These are phyloP conservation scores for Apaloderma vittatum DNA, from an alignment of 2,113 vertebrate species.

Conservation along the genomic window DNA sequence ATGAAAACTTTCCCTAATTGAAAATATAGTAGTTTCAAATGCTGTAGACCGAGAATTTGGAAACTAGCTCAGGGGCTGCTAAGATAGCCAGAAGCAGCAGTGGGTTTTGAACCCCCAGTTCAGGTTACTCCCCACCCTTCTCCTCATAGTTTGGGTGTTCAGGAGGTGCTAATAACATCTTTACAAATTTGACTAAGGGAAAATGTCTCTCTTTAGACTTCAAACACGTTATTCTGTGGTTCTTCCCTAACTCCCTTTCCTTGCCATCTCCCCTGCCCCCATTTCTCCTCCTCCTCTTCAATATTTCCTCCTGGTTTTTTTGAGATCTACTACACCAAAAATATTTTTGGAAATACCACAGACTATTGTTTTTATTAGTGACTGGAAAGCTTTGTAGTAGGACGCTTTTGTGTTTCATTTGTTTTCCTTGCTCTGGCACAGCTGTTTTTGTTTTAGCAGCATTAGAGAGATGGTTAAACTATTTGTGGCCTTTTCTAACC, in stretches of 20 bases:
- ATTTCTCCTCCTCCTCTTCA: background rate
- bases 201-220: conserved; percentile 19
- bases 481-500: conserved; percentile 76
- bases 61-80: conserved; percentile 25
- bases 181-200: background rate
- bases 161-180: conserved; percentile 33
- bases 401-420: conserved; percentile 79
- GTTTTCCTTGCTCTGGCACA: conserved; percentile 81
- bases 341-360: conserved; percentile 82
- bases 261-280: background rate
- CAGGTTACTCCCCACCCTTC: background rate
- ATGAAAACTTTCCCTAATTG: conserved; percentile 56
- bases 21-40: conserved; percentile 55
- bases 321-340: conserved; percentile 76
- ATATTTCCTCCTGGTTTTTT: conserved; percentile 69
- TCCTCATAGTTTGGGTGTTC: background rate
- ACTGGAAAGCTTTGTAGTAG: conserved; percentile 80
- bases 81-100: conserved; percentile 1
- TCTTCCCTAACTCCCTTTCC: background rate
- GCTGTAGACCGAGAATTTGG: conserved; percentile 30
- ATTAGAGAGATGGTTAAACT: conserved; percentile 78
- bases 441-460: conserved; percentile 84
- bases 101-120: background rate
- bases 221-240: background rate
- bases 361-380: conserved; percentile 83